These are phyloP conservation scores for Hetaerina titia DNA, from an alignment of 2,888 invertebrate genomes.

Conservation along the genomic window DNA sequence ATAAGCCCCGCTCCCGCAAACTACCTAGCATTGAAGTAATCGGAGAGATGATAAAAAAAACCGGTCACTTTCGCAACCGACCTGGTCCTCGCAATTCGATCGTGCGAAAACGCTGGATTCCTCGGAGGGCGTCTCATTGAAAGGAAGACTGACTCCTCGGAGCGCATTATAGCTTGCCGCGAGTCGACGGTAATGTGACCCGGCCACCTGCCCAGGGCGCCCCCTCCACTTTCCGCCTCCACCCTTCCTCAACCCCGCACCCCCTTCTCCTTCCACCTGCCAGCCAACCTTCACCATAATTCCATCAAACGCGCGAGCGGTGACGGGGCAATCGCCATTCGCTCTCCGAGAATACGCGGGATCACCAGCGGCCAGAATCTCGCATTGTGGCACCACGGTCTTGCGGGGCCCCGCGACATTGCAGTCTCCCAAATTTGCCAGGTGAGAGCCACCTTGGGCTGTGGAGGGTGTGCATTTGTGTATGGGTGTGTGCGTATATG, in stretches of 20 bases:
- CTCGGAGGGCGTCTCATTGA: too few relatives aligned
- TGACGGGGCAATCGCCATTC: not conserved
- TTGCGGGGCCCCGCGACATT: not conserved
- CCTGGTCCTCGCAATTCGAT: too few relatives aligned
- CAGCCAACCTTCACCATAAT: not conserved
- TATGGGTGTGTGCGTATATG: not conserved
- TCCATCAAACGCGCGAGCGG: not conserved
- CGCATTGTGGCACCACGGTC: not conserved
- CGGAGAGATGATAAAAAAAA: too few relatives aligned
- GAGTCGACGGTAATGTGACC: too few relatives aligned
- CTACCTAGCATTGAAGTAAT: too few relatives aligned
- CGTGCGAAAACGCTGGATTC: too few relatives aligned
- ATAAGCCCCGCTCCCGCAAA: too few relatives aligned
- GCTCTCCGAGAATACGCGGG: too few relatives aligned
- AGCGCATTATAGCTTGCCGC: too few relatives aligned
- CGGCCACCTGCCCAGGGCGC: not conserved
- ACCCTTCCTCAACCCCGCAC: slow-evolving; percentile 2
- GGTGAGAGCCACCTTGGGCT: not conserved
- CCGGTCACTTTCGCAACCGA: too few relatives aligned
- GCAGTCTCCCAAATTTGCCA: slow-evolving; percentile 29
- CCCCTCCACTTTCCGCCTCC: not conserved
- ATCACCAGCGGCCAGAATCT: not conserved
- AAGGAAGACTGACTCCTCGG: too few relatives aligned
- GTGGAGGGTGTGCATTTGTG: not conserved
- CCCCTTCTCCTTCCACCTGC: slow-evolving; percentile 18